Base-by-base conservation (phyloP, 2,888 invertebrate genomes). In the Mimachlamys varia region DNA sequence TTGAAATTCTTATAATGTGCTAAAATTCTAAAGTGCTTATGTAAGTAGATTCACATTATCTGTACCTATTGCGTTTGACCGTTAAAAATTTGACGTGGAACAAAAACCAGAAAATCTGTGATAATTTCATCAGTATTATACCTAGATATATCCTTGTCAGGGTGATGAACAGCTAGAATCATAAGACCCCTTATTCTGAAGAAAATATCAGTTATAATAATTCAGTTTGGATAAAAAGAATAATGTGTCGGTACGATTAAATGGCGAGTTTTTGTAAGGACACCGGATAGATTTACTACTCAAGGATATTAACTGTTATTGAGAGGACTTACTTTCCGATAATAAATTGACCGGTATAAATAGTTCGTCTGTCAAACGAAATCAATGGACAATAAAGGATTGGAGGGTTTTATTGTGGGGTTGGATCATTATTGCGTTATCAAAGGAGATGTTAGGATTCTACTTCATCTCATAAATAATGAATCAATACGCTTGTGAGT, bases 361-460 rank as follows among this genome's bases (percentile, higher is more conserved):
- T n/a, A 10, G 10, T 76, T 22, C 0, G 5, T 27, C 76, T 33
- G 33, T 76, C 76, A 27, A 27, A 76, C 27, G 76, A 76, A 76
- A 76, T 76, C 76, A 76, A 76, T 76, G 76, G 76, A 76, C 76
- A 33, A 76, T 33, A 22, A 33, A 76, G 33, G 10, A 76, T 27
- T 27, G 33, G 1, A 27, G n/a, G 33, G 76, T 33, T 76, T 76
- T 76, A 76, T 0, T 76, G 7, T 76, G 33, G 76, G 33, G 33
- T 76, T 76, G 22, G 33, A 76, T 76, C 76, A 76, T 33, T 27
- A 76, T 76, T 76, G 33, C 76, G 76, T 76, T 76, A 76, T 76
- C 76, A 76, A 3, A 10, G 4, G 76, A 33, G 76, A 76, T 13
- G 33, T 33, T 76, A 3, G 15, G 27, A 76, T 27, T 33, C 76